Percentiles rank a stretch among this genome's conserved stretches.
These are phyloP conservation scores for Scaptomyza polygonia DNA, from an alignment of 2,888 invertebrate genomes.

Conservation along the genomic window DNA sequence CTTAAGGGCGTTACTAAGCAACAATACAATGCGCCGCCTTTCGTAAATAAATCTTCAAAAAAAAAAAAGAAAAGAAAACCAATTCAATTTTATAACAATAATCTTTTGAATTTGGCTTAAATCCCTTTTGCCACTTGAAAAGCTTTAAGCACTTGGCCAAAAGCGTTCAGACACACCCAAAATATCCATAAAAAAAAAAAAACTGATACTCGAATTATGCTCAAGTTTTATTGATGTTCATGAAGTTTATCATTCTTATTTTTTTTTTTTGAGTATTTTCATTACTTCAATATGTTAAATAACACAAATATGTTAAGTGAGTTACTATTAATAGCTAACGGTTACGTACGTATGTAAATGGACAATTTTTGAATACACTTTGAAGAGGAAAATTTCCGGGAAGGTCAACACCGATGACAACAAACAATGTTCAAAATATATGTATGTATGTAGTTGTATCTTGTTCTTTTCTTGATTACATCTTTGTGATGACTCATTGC, in stretches of 20 bases:
- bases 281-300: conserved; percentile 34
- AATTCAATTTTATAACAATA: neutral
- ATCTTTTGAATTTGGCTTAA: neutral
- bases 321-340: conserved; percentile 57
- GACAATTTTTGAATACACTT: too few relatives aligned
- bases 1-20: too few relatives aligned
- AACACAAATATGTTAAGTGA: conserved; percentile 48
- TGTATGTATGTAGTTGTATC: conserved; percentile 22
- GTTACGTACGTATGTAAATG: conserved; percentile 6
- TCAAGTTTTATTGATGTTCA: conserved; percentile 7
- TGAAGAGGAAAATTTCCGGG: conserved; percentile 57
- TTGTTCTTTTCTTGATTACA: conserved; percentile 11
- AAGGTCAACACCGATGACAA: conserved; percentile 54
- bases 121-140: conserved; percentile 17
- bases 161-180: conserved; percentile 3
- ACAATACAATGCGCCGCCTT: neutral
- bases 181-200: neutral
- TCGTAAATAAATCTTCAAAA: neutral
- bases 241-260: neutral
- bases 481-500: conserved; percentile 69
- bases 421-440: conserved; percentile 28
- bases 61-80: too few relatives aligned
- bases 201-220: conserved; percentile 5
- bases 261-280: conserved; percentile 9
- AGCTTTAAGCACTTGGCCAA: neutral